Percentiles rank a stretch among this genome's conserved stretches.
Evolutionary conservation across 1,140 invertebrate genomes (phyloP).

Genomic region (Paralvinella palmiformis): DNA sequence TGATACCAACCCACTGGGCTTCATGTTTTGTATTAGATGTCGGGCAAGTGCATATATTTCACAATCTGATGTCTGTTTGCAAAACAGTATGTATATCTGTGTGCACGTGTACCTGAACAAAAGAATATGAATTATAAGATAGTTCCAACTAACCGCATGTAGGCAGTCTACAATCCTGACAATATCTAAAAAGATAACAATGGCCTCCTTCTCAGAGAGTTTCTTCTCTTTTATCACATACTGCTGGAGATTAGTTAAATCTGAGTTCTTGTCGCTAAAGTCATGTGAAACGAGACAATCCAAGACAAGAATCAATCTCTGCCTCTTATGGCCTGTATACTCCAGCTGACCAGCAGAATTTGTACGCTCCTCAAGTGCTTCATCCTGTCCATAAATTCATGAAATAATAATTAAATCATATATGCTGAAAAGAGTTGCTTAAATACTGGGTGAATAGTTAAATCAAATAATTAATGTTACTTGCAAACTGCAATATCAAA

Average conservation of each 20-base stretch:
- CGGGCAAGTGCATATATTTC: too few species aligned
- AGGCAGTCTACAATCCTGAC: slow-evolving; percentile 68
- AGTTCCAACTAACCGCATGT: slow-evolving; percentile 60
- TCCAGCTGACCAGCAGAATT: slow-evolving; percentile 51
- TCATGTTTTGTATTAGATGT: too few species aligned
- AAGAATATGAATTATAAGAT: too few species aligned
- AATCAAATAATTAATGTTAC: too few species aligned
- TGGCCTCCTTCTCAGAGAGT: slow-evolving; percentile 67
- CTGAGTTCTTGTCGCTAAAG: slow-evolving; percentile 62
- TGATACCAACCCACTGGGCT: too few species aligned
- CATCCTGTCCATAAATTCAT: slow-evolving; percentile 55
- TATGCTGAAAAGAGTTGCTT: too few species aligned
- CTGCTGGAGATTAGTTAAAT: slow-evolving; percentile 72
- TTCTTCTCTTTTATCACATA: slow-evolving; percentile 78
- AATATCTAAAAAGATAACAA: slow-evolving; percentile 71
- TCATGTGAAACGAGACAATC: slow-evolving; percentile 72
- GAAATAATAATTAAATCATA: too few species aligned
- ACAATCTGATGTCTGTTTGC: too few species aligned
- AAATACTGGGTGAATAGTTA: too few species aligned
- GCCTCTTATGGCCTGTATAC: slow-evolving; percentile 59
- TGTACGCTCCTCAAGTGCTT: slow-evolving; percentile 61
- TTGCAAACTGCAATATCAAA: too few species aligned
- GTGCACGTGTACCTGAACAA: too few species aligned
- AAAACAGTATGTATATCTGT: too few species aligned
- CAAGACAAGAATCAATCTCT: slow-evolving; percentile 67